Percentiles rank a stretch among this genome's conserved stretches.
Conservation (phyloP, 2,797 vertebrate genomes). For the Peromyscus nudipes region DNA sequence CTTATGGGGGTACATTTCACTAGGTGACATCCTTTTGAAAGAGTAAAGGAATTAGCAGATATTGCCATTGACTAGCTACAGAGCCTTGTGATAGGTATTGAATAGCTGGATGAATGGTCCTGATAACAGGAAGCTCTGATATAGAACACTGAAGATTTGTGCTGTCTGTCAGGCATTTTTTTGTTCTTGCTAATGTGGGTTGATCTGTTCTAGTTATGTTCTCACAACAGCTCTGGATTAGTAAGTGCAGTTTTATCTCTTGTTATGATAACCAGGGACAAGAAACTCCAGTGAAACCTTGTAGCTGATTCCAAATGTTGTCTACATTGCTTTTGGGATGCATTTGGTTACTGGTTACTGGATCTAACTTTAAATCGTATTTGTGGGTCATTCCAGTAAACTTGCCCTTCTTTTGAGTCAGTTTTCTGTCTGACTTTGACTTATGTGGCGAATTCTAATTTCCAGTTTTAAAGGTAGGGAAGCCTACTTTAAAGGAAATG, state of each 20-base stretch:
- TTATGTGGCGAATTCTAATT: neutral
- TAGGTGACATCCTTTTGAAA: neutral
- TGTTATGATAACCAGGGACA: conserved; percentile 45
- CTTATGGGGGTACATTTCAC: neutral
- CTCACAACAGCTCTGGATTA: neutral
- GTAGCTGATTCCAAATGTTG: neutral
- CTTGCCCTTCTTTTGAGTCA: neutral
- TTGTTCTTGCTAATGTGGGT: neutral
- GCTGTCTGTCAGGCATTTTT: neutral
- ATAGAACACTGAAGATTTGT: neutral
- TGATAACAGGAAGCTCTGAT: neutral
- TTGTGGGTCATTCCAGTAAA: conserved; percentile 23
- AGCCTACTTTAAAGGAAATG: conserved; percentile 36
- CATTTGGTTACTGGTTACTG: conserved; percentile 11
- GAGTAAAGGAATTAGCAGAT: conserved; percentile 7
- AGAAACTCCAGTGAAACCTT: neutral
- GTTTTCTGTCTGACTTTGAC: neutral
- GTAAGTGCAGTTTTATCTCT: neutral
- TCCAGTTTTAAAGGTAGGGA: conserved; percentile 33
- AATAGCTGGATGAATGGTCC: neutral
- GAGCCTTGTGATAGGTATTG: neutral
- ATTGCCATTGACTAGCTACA: neutral
- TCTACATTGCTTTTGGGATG: neutral
- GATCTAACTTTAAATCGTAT: neutral
- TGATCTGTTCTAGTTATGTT: neutral